Evolutionary conservation across 2,888 invertebrate species (phyloP), one percentile per base, ranked within the genome.

Genomic region (Acronicta psi): DNA sequence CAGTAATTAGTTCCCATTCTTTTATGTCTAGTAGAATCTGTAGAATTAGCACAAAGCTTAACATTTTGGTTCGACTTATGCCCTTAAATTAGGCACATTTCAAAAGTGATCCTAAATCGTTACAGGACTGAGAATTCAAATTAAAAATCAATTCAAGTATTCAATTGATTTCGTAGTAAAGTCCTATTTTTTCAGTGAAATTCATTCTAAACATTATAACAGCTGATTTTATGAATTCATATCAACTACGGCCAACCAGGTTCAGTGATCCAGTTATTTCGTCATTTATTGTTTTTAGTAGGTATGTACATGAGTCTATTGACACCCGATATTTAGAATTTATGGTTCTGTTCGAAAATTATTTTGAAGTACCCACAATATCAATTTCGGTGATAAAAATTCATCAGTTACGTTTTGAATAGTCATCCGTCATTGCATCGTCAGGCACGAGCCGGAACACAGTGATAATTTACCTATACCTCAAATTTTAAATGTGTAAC

Each of bases 391-490:
- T 56, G 8, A 16, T 38, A 10, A n/a, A 46, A 59, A 47, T 41
- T 59, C 58, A 58, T 46, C 64, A 69, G 67, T 73, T 77, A 25
- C 23, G 57, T 73, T 80, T 84, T 73, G 61, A 78, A 84, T 75
- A 78, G 70, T 34, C 34, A 6, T 1, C 6, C n/a, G 61, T 79
- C 92, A 93, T 92, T 93, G 81, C 86, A 86, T 76, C 79, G 68
- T 61, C 81, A 80, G 88, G 75, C 87, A 86, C 88, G 83, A 85
- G 83, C 84, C 70, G 56, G 79, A 77, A 82, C 82, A 83, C 82
- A 83, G 82, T 80, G 74, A 80, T 74, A 74, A 77, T 74, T 67
- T 47, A n/a, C n/a, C n/a, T n/a, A 72, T 58, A 51, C 59, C 52
- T 53, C 40, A 53, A 62, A 71, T 61, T 80, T 81, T 50, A 55